phyloP scores from a whole-genome alignment of 2,113 vertebrate genomes.

The Mastomys natalensis region DNA sequence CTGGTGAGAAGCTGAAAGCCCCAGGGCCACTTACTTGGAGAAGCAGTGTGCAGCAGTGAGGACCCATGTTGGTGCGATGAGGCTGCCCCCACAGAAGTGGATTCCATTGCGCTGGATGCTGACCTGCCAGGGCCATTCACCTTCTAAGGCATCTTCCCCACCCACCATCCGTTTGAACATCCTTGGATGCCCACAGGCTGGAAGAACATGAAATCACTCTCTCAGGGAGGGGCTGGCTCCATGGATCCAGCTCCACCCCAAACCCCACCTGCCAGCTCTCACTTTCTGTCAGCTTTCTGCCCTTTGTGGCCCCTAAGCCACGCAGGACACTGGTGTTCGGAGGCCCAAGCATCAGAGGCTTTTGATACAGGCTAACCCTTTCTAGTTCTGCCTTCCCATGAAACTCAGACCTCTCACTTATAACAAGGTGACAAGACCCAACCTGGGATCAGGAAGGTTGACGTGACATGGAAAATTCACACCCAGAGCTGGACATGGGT shows the following conservation, averaged over 20 bases:
- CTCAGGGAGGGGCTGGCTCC: not conserved
- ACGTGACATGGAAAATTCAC: not conserved
- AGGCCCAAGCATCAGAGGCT: not conserved
- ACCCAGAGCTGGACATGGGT: not conserved
- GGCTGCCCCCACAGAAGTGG: constrained; percentile 84
- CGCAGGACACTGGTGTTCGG: not conserved
- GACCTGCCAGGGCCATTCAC: constrained; percentile 88
- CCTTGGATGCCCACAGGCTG: constrained; percentile 79
- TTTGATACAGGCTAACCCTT: not conserved
- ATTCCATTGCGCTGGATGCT: constrained; percentile 80
- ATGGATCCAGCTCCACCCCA: no score
- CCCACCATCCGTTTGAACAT: constrained; percentile 80
- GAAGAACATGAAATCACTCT: not conserved
- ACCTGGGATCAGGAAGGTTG: not conserved
- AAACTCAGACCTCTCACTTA: not conserved
- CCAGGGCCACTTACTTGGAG: constrained; percentile 61
- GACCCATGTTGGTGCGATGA: constrained; percentile 81
- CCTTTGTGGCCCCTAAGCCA: not conserved
- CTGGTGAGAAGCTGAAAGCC: not conserved
- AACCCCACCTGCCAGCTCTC: not conserved
- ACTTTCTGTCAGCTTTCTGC: not conserved
- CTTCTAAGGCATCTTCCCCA: constrained; percentile 60
- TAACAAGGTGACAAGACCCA: not conserved
- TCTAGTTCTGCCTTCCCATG: no score
- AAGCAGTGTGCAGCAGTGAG: constrained; percentile 85